Percentiles rank a stretch among this genome's conserved stretches.
phyloP scores from a whole-genome alignment of 2,888 invertebrate genomes.

The Oxystoma pomonae region DNA sequence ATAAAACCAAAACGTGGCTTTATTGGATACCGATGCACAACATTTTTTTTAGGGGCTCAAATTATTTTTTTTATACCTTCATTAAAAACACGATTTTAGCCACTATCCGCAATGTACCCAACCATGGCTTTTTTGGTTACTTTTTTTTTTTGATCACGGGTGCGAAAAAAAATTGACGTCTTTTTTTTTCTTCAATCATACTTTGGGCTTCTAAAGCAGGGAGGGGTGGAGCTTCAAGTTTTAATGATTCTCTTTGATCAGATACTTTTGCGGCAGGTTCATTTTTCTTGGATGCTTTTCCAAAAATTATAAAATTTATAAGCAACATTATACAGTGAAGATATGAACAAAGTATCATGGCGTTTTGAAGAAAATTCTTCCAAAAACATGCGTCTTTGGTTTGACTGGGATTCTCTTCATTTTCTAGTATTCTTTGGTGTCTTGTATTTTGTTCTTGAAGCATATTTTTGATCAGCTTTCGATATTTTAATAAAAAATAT shows the following conservation, averaged over 20 bases:
- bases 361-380: constrained; percentile 34
- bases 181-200: no score
- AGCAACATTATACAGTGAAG: constrained; percentile 38
- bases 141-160: no score
- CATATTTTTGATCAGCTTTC: constrained; percentile 22
- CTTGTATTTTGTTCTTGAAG: constrained; percentile 20
- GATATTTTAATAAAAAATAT: constrained; percentile 10
- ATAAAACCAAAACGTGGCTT: no score
- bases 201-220: constrained; percentile 28
- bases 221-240: constrained; percentile 18
- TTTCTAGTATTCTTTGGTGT: constrained; percentile 16
- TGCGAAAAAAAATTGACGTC: no score
- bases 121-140: no score
- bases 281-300: constrained; percentile 3
- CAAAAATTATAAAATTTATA: constrained; percentile 29
- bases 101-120: no score
- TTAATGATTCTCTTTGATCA: background rate
- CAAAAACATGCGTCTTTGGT: constrained; percentile 21
- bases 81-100: no score
- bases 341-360: constrained; percentile 39
- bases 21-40: no score
- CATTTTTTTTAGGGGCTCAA: no score
- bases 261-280: constrained; percentile 3
- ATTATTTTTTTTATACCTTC: no score
- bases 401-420: constrained; percentile 15